Base-by-base conservation (phyloP, 2,113 vertebrate genomes). In the Dicrurus megarhynchus region DNA sequence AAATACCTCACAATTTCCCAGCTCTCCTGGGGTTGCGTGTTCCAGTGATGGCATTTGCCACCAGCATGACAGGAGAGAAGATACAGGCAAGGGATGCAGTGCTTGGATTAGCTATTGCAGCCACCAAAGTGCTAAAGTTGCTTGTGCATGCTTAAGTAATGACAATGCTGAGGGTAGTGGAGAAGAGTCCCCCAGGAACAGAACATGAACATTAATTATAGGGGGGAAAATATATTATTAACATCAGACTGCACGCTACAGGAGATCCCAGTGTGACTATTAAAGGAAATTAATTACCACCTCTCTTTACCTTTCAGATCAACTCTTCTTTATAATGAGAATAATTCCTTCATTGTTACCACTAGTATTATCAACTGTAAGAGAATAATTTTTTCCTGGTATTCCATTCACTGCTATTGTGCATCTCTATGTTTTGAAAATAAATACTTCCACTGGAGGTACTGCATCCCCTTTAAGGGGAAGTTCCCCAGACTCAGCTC, bases 221-320 rank as follows among this genome's bases (percentile, higher is more conserved):
- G 94, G 91, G 95, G 95, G 93, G 86, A 90, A 98, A 97, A 95
- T 95, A 93, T 84, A 92, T 97, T 95, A 97, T 97, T 97, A 97
- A 95, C 73, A 90, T 95, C 92, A 96, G 89, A 77, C 94, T 37
- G 93, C 95, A 92, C 93, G 47, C 92, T 87, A 91, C 92, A 97
- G 97, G 95, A 97, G 96, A 96, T 98, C 98, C 98, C 98, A 97
- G 90, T 96, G 97, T 96, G 98, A 97, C 97, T 98, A 96, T 98
- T 97, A 97, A 87, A 91, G 89, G 94, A 98, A 97, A 96, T 98
- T 98, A 98, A 98, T 98, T 98, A 97, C 96, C 93, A 91, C 87
- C 88, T 96, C 92, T 94, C 60, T 95, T 97, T 96, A 95, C 97
- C 95, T 97, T 98, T 95, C 83, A 92, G 95, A 95, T 96, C 88